Base-by-base conservation (phyloP, 2,113 vertebrate genomes). In the Aldabrachelys gigantea region DNA sequence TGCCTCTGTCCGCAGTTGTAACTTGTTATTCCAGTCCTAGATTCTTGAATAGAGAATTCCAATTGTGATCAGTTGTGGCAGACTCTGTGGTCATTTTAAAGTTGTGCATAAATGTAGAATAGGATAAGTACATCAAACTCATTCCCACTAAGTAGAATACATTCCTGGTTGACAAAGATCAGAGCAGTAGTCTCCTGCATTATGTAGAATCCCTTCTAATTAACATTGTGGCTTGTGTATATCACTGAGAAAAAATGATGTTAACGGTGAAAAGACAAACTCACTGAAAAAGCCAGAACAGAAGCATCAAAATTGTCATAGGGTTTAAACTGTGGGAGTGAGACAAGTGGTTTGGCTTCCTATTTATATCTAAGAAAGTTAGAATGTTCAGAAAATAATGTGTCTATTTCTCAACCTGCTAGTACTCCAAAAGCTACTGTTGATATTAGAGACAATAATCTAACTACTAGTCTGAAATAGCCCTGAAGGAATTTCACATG, bases 361-460 rank as follows among this genome's bases (percentile, higher is more conserved):
- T 57, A 29, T 82, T 25, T 41, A 41, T 82, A 56, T 27, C 14
- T 41, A 13, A 25, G n/a, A 29, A 29, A 24, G 38, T 57, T 17
- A 25, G 54, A 41, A 56, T 56, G 31, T 41, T 56, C 38, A 27
- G 53, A 29, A 41, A 21, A 80, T 38, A 54, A 72, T 72, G n/a
- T n/a, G 56, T 38, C 12, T 56, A 41, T 54, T 25, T 81, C 35
- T 54, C 35, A 54, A 53, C 11, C 62, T 16, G 21, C 50, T 53
- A 53, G 35, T 80, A 52, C 49, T 27, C n/a, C 19, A 21, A 50
- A 52, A 80, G 22, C 10, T 54, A 10, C 13, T 29, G 0, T 0
- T 14, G 13, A 2, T 3, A 9, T 1, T 29, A 44, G 53, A 5
- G 25, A 81, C 53, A 47, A 56, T n/a, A 56, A 88, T 92, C 11